Evolutionary conservation across 2,797 vertebrate genomes (phyloP).

Genomic region (Artibeus jamaicensis): DNA sequence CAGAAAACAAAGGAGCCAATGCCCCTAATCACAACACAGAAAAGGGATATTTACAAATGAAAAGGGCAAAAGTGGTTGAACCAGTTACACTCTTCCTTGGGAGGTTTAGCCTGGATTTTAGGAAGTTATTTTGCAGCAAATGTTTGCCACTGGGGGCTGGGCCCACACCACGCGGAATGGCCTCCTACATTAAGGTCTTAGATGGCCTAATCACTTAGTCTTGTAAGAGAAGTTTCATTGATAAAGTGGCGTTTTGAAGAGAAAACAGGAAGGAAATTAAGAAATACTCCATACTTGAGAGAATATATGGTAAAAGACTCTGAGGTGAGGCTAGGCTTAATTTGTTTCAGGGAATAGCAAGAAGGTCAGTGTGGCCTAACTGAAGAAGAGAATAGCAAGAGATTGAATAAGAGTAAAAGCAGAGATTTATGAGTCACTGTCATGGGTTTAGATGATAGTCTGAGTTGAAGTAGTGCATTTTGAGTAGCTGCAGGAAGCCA

Average conservation of each 20-base stretch:
- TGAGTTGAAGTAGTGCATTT: neutral
- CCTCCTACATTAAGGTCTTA: neutral
- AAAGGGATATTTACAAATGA: no score
- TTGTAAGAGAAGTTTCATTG: neutral
- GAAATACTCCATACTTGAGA: neutral
- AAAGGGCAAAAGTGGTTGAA: no score
- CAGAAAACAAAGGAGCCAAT: no score
- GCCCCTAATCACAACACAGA: no score
- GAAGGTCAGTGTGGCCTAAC: neutral
- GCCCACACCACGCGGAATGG: no score
- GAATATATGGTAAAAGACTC: neutral
- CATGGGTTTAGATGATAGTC: neutral
- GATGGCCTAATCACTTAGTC: neutral
- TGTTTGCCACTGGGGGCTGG: no score
- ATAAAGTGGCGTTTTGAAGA: neutral
- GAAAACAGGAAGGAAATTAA: neutral
- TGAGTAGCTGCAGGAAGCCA: neutral
- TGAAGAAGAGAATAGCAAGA: neutral
- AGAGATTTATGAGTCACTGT: neutral
- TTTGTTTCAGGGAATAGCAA: neutral
- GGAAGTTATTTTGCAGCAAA: no score
- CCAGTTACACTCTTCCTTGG: no score
- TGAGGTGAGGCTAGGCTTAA: neutral
- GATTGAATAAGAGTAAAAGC: neutral
- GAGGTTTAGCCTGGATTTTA: no score